Conservation (phyloP, 1,140 invertebrate species). For the Drosophila chauvacae region DNA sequence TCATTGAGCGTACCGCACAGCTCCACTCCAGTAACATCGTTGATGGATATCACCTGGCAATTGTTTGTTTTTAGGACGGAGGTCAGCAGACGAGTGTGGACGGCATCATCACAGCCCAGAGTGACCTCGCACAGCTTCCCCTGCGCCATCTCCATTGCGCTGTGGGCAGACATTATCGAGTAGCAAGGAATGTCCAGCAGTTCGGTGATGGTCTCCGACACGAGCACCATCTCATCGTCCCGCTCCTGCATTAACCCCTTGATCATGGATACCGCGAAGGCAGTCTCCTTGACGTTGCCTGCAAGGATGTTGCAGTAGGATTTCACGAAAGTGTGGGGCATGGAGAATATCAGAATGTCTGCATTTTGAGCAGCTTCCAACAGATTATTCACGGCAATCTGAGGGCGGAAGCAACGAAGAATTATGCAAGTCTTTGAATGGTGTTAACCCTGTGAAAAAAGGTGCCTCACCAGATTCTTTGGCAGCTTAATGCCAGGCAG, state of each 20-base stretch:
- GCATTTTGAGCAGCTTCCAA: slow-evolving; percentile 94
- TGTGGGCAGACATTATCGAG: slow-evolving; percentile 98
- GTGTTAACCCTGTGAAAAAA: too few relatives aligned
- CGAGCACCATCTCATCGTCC: slow-evolving; percentile 95
- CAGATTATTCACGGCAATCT: slow-evolving; percentile 97
- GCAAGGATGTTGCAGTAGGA: slow-evolving; percentile 92
- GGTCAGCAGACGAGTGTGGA: slow-evolving; percentile 90
- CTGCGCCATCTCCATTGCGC: slow-evolving; percentile 96
- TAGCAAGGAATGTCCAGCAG: slow-evolving; percentile 90
- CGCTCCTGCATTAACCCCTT: slow-evolving; percentile 96
- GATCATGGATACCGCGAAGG: slow-evolving; percentile 96
- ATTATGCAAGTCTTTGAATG: neutral
- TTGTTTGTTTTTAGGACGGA: slow-evolving; percentile 96
- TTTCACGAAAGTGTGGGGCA: slow-evolving; percentile 97
- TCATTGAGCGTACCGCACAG: slow-evolving; percentile 98
- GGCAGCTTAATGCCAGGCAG: slow-evolving; percentile 62
- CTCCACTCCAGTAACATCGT: slow-evolving; percentile 98
- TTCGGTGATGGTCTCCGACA: slow-evolving; percentile 95
- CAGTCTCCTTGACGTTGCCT: slow-evolving; percentile 95
- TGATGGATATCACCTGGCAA: slow-evolving; percentile 97
- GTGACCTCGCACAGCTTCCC: slow-evolving; percentile 99
- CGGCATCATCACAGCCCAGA: slow-evolving; percentile 93
- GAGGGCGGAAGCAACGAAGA: slow-evolving; percentile 48
- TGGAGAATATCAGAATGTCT: slow-evolving; percentile 98
- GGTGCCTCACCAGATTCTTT: slow-evolving; percentile 52